Conservation (phyloP, 2,797 vertebrate species). For the Onychomys leucogaster region DNA sequence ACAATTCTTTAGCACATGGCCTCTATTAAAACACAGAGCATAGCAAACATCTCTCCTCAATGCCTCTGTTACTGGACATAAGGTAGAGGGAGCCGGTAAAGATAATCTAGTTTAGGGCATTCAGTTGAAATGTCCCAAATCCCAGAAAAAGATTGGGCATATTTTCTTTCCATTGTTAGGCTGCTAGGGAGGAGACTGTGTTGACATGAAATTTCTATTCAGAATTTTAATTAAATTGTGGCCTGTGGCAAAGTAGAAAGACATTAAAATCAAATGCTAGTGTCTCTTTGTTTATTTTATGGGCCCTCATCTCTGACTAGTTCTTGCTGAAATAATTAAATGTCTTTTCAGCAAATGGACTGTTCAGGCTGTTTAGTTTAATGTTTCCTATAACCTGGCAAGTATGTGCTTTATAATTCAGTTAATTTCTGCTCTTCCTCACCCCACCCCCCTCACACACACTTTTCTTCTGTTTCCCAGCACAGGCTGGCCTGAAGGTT, state of each 20-base stretch:
- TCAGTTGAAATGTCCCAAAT: conserved; percentile 62
- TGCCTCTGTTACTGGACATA: rapidly evolving
- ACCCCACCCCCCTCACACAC: neutral
- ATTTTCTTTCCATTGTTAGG: conserved; percentile 61
- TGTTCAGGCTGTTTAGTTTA: conserved; percentile 72
- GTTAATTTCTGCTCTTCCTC: conserved; percentile 51
- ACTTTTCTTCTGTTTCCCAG: neutral
- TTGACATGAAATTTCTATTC: conserved; percentile 63
- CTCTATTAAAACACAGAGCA: conserved; percentile 55
- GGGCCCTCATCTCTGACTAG: conserved; percentile 59
- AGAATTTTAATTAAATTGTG: conserved; percentile 82
- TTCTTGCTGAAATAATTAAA: conserved; percentile 75
- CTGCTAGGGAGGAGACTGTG: conserved; percentile 59
- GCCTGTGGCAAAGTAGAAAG: conserved; percentile 75
- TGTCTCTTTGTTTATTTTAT: conserved; percentile 68
- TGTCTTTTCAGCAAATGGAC: conserved; percentile 71
- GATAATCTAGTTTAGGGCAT: conserved; percentile 6
- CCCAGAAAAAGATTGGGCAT: conserved; percentile 43
- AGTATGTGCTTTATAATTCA: conserved; percentile 57
- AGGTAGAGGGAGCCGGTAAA: conserved; percentile 1
- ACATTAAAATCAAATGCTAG: conserved; percentile 77
- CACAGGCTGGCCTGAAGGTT: conserved; percentile 8
- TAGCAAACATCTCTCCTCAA: conserved; percentile 58
- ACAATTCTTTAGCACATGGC: neutral
- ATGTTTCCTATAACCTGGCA: conserved; percentile 74